Conservation (phyloP, 53 echinoderm and acorn worm species). For the Temnopleurus reevesii region DNA sequence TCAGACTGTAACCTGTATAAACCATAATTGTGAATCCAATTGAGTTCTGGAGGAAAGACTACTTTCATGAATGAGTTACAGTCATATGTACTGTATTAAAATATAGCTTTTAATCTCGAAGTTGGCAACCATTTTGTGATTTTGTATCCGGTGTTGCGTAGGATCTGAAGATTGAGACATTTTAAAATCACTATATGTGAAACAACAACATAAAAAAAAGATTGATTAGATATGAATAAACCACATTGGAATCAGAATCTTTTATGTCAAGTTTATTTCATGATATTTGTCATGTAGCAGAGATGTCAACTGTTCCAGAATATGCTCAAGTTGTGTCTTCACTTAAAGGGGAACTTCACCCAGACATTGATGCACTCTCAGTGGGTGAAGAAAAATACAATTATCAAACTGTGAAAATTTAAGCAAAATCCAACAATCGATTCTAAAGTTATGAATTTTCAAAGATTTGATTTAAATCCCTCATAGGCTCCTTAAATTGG, state of each 20-base stretch:
- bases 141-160: conserved; percentile 63
- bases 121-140: conserved; percentile 64
- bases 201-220: conserved; percentile 38
- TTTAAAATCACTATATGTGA: conserved; percentile 49
- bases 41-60: conserved; percentile 46
- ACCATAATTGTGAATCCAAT: conserved; percentile 57
- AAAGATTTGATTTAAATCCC: too few species aligned
- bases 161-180: conserved; percentile 50
- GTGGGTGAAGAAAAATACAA: too few species aligned
- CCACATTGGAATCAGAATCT: conserved; percentile 60
- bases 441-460: too few species aligned
- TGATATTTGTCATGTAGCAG: neutral
- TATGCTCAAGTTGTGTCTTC: too few species aligned
- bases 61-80: conserved; percentile 50
- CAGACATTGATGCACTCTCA: too few species aligned
- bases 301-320: too few species aligned
- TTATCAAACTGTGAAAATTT: too few species aligned
- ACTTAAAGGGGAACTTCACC: too few species aligned
- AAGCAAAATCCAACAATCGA: too few species aligned
- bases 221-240: conserved; percentile 61
- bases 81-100: conserved; percentile 59
- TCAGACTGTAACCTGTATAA: conserved; percentile 60
- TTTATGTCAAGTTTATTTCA: neutral
- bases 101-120: conserved; percentile 60
- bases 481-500: too few species aligned